Base-by-base conservation (phyloP, 2,888 invertebrate genomes). In the Acrobasis suavella region DNA sequence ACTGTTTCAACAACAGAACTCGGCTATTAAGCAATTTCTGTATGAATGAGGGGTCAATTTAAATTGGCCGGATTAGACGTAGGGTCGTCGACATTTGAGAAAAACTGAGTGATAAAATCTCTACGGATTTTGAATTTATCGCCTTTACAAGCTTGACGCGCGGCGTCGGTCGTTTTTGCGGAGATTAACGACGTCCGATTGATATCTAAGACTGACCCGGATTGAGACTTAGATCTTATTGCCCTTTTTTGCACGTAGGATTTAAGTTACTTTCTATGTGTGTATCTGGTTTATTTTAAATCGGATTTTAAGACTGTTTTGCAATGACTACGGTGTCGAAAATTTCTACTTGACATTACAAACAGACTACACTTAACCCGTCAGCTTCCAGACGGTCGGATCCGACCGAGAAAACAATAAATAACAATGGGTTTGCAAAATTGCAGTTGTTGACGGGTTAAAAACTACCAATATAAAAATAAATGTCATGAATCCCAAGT, bases 71-170 rank as follows among this genome's bases (percentile, higher is more conserved):
- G 14, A n/a, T 46, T 14, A 46, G 12, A 46, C 32, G 32, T 32
- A 42, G 32, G 61, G 62, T 62, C 58, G 42, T 37, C 55, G 46
- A 60, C 59, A 60, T 55, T 39, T 17, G 32, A 52, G 51, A 59
- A 63, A 59, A 63, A 59, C 59, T 22, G 49, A 54, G 16, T 54
- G 62, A 65, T 62, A 64, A 66, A 66, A 62, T 64, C 60, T 50
- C 39, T 8, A n/a, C 59, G 52, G 58, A 64, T 64, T 62, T 62
- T 46, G 60, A 55, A 63, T 62, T 58, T 58, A 37, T 49, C 55
- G 32, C 15, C 7, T 49, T 37, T 50, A 49, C 49, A 62, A 32
- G 54, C n/a, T 10, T 54, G 54, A 37, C 46, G 51, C 38, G 22
- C 39, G 54, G 51, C 37, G 38, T 54, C 46, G 46, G 15, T 10